These are phyloP conservation scores for Nasonia vitripennis DNA, from an alignment of 1,140 invertebrate species.

Conservation along the genomic window DNA sequence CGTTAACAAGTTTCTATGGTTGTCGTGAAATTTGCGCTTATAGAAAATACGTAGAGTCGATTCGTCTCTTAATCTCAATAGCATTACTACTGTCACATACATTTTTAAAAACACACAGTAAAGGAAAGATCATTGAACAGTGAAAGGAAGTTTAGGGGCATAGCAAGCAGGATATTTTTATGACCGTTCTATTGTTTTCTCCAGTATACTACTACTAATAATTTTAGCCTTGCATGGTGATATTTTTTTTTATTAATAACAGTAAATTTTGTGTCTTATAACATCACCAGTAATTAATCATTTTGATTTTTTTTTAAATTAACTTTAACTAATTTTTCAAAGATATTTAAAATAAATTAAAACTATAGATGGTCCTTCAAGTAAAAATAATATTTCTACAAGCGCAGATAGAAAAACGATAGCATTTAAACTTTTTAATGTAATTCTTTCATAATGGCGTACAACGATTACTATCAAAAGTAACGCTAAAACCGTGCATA, in stretches of 20 bases:
- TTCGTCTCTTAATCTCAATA: neutral
- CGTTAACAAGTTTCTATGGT: neutral
- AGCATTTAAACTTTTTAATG: neutral
- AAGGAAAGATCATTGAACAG: neutral
- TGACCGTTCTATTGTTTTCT: neutral
- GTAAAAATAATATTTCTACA: neutral
- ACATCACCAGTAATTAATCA: neutral
- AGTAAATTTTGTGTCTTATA: neutral
- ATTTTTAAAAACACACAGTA: neutral
- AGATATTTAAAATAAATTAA: neutral
- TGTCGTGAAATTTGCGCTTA: slow-evolving; percentile 36
- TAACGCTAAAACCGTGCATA: neutral
- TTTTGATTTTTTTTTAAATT: neutral
- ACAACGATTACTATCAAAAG: neutral
- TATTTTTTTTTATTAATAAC: neutral
- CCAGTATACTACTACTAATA: neutral
- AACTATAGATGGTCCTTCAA: neutral
- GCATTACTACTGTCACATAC: neutral
- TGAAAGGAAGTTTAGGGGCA: neutral
- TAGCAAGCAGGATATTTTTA: too few species aligned
- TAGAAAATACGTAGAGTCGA: neutral
- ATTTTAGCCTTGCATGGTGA: slow-evolving; percentile 11
- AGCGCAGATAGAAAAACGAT: neutral
- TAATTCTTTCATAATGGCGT: neutral
- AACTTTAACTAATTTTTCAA: neutral